A percentile compares a stretch with the other conserved stretches of the same genome.
phyloP scores from a whole-genome alignment of 2,888 invertebrate genomes.

The Tolmerus cingulatus region DNA sequence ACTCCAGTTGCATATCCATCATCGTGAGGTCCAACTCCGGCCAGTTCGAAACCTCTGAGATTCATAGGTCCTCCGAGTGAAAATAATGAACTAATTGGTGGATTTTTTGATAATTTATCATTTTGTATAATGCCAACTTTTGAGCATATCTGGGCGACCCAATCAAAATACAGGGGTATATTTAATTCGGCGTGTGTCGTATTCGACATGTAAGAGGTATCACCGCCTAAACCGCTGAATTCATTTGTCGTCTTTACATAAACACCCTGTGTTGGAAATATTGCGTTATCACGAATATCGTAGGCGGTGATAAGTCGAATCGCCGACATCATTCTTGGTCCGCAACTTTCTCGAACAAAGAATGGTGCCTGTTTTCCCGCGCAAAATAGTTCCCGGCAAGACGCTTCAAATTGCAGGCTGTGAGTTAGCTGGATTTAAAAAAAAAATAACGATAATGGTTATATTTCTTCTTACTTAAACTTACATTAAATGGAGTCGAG shows the following conservation, averaged over 20 bases:
- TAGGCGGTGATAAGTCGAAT: conserved; percentile 80
- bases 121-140: conserved; percentile 58
- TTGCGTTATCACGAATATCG: conserved; percentile 80
- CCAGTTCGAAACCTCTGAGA: conserved; percentile 85
- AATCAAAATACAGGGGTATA: conserved; percentile 67
- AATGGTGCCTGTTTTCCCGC: conserved; percentile 80
- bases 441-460: not conserved
- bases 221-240: conserved; percentile 83
- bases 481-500: conserved; percentile 66
- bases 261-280: conserved; percentile 81
- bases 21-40: conserved; percentile 86
- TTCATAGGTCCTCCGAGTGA: conserved; percentile 83
- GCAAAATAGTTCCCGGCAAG: conserved; percentile 80
- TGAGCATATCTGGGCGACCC: conserved; percentile 61
- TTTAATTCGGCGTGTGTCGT: conserved; percentile 78
- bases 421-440: conserved; percentile 72
- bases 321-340: conserved; percentile 89
- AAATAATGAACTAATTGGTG: conserved; percentile 60
- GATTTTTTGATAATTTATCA: conserved; percentile 55
- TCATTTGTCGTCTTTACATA: conserved; percentile 80
- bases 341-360: conserved; percentile 81
- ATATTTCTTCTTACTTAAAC: not conserved
- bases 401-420: conserved; percentile 86
- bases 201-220: conserved; percentile 87
- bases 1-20: conserved; percentile 81